Percentiles rank a stretch among this genome's conserved stretches.
Evolutionary conservation across 1,140 invertebrate species (phyloP).

Genomic region (Bacillus rossius): DNA sequence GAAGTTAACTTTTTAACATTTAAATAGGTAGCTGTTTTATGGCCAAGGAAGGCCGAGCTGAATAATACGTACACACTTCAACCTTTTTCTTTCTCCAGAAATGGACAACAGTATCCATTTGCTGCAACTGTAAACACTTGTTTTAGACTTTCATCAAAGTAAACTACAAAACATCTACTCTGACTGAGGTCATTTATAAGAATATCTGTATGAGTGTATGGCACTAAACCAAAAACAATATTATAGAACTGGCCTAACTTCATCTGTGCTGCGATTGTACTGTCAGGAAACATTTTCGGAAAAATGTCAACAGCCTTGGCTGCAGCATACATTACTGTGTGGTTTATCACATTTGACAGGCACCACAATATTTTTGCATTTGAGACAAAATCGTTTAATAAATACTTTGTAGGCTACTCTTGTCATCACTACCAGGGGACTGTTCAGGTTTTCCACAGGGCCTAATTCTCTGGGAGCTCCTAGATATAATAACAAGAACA

Average conservation of each 20-base stretch:
- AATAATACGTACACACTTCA: conserved; percentile 16
- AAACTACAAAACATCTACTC: conserved; percentile 18
- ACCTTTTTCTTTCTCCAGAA: conserved; percentile 1
- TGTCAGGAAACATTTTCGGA: conserved; percentile 20
- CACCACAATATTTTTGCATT: too few relatives aligned
- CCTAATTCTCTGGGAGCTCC: too few relatives aligned
- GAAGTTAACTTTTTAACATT: too few relatives aligned
- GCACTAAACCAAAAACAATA: conserved; percentile 17
- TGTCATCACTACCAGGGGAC: too few relatives aligned
- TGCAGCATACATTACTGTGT: conserved; percentile 13
- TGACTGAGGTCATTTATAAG: neutral
- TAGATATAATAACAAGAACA: too few relatives aligned
- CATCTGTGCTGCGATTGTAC: conserved; percentile 21
- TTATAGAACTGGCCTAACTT: conserved; percentile 20
- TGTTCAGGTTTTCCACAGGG: too few relatives aligned
- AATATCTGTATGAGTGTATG: conserved; percentile 13
- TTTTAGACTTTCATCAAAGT: conserved; percentile 25
- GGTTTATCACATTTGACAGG: neutral
- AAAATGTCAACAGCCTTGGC: conserved; percentile 18
- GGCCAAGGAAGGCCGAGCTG: conserved; percentile 20
- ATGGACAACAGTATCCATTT: conserved; percentile 10
- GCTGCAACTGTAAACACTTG: neutral
- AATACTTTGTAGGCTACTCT: too few relatives aligned
- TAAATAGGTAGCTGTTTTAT: conserved; percentile 17
- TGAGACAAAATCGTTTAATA: too few relatives aligned